A percentile compares a stretch with the other conserved stretches of the same genome.
phyloP scores from a whole-genome alignment of 2,797 vertebrate species.

The Pristis pectinata region DNA sequence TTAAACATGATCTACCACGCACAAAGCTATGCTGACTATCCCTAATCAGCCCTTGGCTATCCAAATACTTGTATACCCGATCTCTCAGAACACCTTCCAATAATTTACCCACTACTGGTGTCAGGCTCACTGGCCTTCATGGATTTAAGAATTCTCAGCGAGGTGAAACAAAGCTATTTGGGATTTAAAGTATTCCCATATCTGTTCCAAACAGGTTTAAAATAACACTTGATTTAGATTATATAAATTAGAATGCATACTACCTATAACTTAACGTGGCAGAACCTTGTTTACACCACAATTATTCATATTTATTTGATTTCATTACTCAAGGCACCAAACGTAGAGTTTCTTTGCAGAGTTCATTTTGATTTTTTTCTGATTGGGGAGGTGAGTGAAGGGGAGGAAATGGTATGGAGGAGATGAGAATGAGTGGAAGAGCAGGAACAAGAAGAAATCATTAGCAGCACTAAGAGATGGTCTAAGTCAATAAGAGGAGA shows the following conservation, averaged over 20 bases:
- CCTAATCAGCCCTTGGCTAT: too few relatives aligned
- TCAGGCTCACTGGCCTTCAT: too few relatives aligned
- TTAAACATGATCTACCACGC: too few relatives aligned
- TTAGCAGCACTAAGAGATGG: background rate
- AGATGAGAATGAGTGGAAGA: background rate
- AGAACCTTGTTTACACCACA: background rate
- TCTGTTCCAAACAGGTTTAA: background rate
- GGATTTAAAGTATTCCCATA: constrained; percentile 10
- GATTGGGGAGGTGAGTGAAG: background rate
- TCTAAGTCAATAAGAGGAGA: background rate
- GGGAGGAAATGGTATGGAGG: too few relatives aligned
- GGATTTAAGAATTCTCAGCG: background rate
- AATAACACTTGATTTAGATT: background rate
- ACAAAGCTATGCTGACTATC: too few relatives aligned
- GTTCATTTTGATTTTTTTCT: too few relatives aligned
- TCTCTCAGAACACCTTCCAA: too few relatives aligned
- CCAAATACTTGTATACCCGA: too few relatives aligned
- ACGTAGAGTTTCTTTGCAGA: background rate
- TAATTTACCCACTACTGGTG: too few relatives aligned
- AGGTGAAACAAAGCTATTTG: background rate
- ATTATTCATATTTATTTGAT: background rate
- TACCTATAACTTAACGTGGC: background rate
- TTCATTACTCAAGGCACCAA: background rate
- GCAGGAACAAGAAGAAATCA: background rate
- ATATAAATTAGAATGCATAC: background rate